These are phyloP conservation scores for Labeo calbasu DNA, from an alignment of 2,797 vertebrate species.

Conservation along the genomic window DNA sequence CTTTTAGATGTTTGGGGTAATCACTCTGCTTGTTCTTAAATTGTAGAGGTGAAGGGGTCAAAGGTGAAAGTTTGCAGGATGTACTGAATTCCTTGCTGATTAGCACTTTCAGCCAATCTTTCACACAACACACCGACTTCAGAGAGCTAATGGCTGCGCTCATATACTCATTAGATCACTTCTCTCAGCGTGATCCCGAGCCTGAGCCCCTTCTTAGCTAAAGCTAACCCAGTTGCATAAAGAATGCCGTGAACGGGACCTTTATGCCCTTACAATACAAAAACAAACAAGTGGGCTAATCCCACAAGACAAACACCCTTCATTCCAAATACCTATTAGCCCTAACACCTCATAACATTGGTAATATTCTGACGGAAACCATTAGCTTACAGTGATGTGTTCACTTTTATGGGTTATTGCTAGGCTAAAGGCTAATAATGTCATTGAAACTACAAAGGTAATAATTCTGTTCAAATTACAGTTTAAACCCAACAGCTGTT, in stretches of 20 bases:
- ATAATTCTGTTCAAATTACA: not conserved
- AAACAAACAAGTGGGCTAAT: constrained; percentile 57
- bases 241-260: constrained; percentile 47
- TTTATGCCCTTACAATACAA: constrained; percentile 50
- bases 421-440: constrained; percentile 15
- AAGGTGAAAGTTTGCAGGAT: constrained; percentile 36
- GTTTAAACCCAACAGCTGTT: not conserved
- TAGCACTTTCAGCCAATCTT: constrained; percentile 9
- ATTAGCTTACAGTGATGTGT: constrained; percentile 9
- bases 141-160: constrained; percentile 5
- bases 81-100: constrained; percentile 34
- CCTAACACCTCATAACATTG: constrained; percentile 51
- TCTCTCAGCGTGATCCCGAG: constrained; percentile 45
- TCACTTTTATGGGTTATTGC: not conserved
- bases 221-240: constrained; percentile 50
- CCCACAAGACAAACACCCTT: constrained; percentile 44
- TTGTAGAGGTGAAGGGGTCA: constrained; percentile 19
- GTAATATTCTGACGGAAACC: constrained; percentile 34
- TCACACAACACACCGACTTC: not conserved
- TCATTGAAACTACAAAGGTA: not conserved
- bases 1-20: constrained; percentile 1
- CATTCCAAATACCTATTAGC: constrained; percentile 54
- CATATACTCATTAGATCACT: constrained; percentile 54
- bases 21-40: constrained; percentile 30
- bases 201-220: constrained; percentile 39